Base-by-base conservation (phyloP, 2,888 invertebrate genomes). In the Mechanitis mazaeus region DNA sequence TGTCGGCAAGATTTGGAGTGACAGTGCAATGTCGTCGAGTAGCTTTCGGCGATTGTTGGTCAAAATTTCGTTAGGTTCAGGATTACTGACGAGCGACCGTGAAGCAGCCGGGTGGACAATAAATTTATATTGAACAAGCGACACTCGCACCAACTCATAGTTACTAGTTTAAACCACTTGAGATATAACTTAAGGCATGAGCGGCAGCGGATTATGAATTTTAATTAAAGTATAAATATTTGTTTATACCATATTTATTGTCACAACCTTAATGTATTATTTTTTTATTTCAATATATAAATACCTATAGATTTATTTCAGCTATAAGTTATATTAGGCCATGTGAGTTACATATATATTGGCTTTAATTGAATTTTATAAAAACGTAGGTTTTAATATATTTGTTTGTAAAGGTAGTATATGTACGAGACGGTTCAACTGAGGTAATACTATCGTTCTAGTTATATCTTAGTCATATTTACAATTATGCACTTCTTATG, bases 81-180 rank as follows among this genome's bases (percentile, higher is more conserved):
- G 69, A 69, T 70, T 67, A 72, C 58, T 55, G 79, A 77, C 81
- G 80, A 73, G 80, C 78, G 81, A 75, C 69, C 82, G 76, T 78
- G 77, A 75, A 76, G 75, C 69, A 68, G 75, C 56, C 79, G 72
- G 69, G 74, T 74, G 77, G 74, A 83, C 82, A 84, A 85, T 86
- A 85, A 85, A 81, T 81, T 82, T 74, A 83, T 81, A 81, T 81
- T 78, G 83, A 78, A 76, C 71, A 75, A 73, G 75, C 76, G 72
- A 73, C 77, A 75, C 75, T 66, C 70, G 71, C 69, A 75, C 69
- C 65, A 76, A 76, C 76, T 75, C 78, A 77, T 82, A 80, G 84
- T 82, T 81, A 82, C 84, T 81, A 77, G 81, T 78, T 75, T 72
- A 72, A 78, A 79, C 82, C 79, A 82, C 80, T 79, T 71, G 72